Evolutionary conservation across 2,888 invertebrate species (phyloP), one percentile per base, ranked within the genome.

Genomic region (Gymnosoma rotundatum): DNA sequence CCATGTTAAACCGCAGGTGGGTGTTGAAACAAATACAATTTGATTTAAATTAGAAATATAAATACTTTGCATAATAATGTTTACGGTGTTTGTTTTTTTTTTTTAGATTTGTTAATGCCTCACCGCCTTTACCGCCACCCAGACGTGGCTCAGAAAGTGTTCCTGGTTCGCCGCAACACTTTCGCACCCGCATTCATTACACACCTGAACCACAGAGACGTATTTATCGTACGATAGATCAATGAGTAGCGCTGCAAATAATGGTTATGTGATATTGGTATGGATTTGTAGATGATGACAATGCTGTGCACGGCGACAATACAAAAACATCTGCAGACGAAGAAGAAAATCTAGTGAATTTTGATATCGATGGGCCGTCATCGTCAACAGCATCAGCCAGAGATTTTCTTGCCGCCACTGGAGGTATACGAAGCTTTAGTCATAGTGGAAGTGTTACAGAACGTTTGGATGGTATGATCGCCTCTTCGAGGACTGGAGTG

Each of bases 101-200:
- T 42, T 60, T 45, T 36, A 93, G 91, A 86, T 93, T 92, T 90
- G 93, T 93, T 87, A 93, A 93, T 89, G 92, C 93, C 85, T 93
- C 93, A 54, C 92, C 92, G 12, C 92, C 93, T 21, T 85, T 92
- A 86, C 92, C 92, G 54, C 92, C 92, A 60, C 92, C 92, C 58
- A 88, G 95, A 79, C 93, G 95, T 82, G 93, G 95, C 25, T 95
- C 95, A 2, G 95, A 95, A 91, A 95, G 95, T 89, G 95, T 95
- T 76, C 95, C 95, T 25, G 95, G 95, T 60, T 95, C 95, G 70
- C 95, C 95, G 18, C 95, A 92, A 87, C 94, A 95, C 88, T 93
- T 95, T 78, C 93, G 95, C 85, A 94, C 95, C 18, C 94, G 95
- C 85, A 94, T 94, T 83, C 93, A 93, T 87, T 94, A 94, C 87